Conservation (phyloP, 2,888 invertebrate species). For the Maniola hyperantus region DNA sequence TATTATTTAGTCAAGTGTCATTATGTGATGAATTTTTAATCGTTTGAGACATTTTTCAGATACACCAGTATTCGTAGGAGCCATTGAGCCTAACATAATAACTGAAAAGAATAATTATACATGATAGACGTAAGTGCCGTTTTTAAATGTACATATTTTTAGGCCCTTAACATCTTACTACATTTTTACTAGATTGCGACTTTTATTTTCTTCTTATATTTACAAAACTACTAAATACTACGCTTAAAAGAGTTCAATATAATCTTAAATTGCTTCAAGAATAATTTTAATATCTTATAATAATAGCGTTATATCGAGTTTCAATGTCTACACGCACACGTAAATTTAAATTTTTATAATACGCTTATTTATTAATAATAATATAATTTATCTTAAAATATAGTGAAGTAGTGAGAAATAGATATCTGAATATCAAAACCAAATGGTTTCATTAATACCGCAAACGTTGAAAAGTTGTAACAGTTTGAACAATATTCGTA, state of each 20-base stretch:
- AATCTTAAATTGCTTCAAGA: conserved; percentile 37
- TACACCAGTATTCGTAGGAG: not conserved
- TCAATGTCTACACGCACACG: conserved; percentile 29
- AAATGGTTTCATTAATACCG: conserved; percentile 12
- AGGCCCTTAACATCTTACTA: conserved; percentile 34
- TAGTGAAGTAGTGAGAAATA: conserved; percentile 21
- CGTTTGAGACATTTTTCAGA: not conserved
- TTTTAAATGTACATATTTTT: conserved; percentile 35
- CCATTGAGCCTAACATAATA: conserved; percentile 13
- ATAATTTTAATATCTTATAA: conserved; percentile 26
- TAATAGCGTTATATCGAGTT: conserved; percentile 28
- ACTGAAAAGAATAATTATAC: conserved; percentile 1
- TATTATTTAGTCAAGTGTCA: not conserved
- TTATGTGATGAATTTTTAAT: not conserved
- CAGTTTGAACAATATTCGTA: conserved; percentile 55
- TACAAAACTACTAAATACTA: conserved; percentile 16
- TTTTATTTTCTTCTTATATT: conserved; percentile 2
- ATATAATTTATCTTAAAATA: conserved; percentile 16
- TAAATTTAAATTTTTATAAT: conserved; percentile 7
- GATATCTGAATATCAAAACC: conserved; percentile 25
- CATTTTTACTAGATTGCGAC: conserved; percentile 15
- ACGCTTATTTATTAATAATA: conserved; percentile 12
- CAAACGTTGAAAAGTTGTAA: conserved; percentile 55
- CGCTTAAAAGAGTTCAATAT: conserved; percentile 26
- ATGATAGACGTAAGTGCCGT: conserved; percentile 36